Conservation (phyloP, 1,140 invertebrate species). For the Maniola jurtina region DNA sequence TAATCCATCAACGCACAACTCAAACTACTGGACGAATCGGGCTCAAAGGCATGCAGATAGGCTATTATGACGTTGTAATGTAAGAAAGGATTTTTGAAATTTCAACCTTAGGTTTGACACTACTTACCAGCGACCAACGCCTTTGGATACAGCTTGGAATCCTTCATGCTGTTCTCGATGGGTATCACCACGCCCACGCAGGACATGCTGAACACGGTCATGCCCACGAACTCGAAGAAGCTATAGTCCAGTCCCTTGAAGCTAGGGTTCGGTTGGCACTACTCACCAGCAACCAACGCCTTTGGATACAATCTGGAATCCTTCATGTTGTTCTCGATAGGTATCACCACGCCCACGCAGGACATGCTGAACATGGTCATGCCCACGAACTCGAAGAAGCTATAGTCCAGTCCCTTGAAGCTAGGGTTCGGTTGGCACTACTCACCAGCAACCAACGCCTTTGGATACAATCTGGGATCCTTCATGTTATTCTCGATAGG, state of each 20-base stretch:
- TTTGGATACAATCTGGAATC: constrained; percentile 44
- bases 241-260: constrained; percentile 35
- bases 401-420: too few relatives aligned
- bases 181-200: constrained; percentile 56
- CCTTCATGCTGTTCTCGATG: constrained; percentile 62
- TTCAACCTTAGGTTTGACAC: too few relatives aligned
- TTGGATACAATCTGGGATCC: constrained; percentile 42
- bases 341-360: constrained; percentile 53
- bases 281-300: constrained; percentile 45
- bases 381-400: constrained; percentile 48
- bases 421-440: too few relatives aligned
- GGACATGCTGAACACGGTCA: constrained; percentile 61
- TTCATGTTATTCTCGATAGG: constrained; percentile 65
- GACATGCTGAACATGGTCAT: constrained; percentile 72
- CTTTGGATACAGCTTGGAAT: constrained; percentile 44
- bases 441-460: constrained; percentile 47
- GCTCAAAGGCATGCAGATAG: too few relatives aligned
- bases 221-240: constrained; percentile 51
- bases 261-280: constrained; percentile 37
- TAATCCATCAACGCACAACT: too few relatives aligned
- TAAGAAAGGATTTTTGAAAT: too few relatives aligned
- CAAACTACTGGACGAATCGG: too few relatives aligned
- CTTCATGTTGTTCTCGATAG: constrained; percentile 64
- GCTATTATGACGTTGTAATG: too few relatives aligned
- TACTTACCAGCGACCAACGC: constrained; percentile 45